Conservation (phyloP, 2,888 invertebrate genomes). For the Fissipunctia ypsillon region DNA sequence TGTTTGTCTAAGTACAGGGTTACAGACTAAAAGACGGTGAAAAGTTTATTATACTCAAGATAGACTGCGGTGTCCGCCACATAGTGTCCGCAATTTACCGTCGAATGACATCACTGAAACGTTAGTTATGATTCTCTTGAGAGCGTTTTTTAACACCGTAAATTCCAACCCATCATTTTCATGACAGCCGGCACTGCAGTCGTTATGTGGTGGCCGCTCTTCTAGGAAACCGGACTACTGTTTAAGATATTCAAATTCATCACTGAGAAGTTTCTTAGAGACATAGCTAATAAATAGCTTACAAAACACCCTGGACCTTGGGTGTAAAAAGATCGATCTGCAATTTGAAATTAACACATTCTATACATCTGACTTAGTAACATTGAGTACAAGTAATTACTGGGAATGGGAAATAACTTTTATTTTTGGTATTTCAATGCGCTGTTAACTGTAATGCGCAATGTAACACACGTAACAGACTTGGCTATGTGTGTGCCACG, state of each 20-base stretch:
- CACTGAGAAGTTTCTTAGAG: neutral
- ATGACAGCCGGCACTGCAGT: neutral
- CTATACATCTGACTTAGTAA: neutral
- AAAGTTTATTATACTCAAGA: neutral
- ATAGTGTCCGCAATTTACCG: neutral
- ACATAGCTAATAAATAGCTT: neutral
- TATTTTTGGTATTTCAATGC: neutral
- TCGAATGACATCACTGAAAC: neutral
- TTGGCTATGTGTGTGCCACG: neutral
- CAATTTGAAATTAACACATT: neutral
- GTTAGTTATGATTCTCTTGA: neutral
- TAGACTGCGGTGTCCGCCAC: neutral
- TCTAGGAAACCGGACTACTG: neutral
- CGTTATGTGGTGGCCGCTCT: too few species aligned
- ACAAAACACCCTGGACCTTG: neutral
- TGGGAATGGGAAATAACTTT: neutral
- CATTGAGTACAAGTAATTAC: neutral
- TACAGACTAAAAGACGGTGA: neutral
- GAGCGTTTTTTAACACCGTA: neutral
- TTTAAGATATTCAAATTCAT: neutral
- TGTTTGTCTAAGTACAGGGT: too few species aligned
- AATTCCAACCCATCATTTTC: neutral
- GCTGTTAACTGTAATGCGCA: neutral
- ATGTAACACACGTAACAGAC: neutral
- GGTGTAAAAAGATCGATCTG: neutral